Conservation (phyloP, 2,113 vertebrate genomes). For the Saimiri boliviensis region DNA sequence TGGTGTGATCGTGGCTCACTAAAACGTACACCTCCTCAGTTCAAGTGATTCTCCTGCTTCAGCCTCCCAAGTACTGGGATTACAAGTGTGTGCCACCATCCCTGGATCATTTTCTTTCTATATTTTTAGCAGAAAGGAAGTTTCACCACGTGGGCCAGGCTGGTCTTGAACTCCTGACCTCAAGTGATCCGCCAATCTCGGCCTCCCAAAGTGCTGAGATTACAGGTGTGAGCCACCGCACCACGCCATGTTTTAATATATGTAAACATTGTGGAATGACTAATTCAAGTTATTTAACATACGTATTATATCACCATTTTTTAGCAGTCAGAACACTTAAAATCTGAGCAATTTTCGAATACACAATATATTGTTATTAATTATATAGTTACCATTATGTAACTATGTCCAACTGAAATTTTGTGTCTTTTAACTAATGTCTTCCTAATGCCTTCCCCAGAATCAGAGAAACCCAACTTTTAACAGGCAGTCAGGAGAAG, state of each 20-base stretch:
- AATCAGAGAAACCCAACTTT: neutral
- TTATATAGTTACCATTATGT: neutral
- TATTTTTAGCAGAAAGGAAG: too few species aligned
- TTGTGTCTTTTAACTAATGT: neutral
- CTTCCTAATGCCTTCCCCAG: neutral
- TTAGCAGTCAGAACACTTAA: neutral
- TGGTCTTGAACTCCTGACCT: too few species aligned
- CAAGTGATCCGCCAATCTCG: too few species aligned
- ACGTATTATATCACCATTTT: neutral
- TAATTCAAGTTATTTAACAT: neutral
- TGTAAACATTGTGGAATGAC: neutral
- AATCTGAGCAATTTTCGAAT: neutral
- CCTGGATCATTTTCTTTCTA: too few species aligned
- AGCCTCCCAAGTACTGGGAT: too few species aligned
- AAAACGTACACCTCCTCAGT: too few species aligned
- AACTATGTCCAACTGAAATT: neutral
- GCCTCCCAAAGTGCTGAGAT: too few species aligned
- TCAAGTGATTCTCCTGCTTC: too few species aligned
- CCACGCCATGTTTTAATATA: neutral
- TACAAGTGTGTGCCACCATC: too few species aligned
- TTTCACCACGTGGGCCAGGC: too few species aligned
- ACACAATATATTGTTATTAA: neutral
- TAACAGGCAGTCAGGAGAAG: neutral
- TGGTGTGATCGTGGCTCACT: too few species aligned
- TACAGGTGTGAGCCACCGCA: too few species aligned